phyloP scores from a whole-genome alignment of 2,888 invertebrate genomes.

The Hermaeophaga mercurialis region DNA sequence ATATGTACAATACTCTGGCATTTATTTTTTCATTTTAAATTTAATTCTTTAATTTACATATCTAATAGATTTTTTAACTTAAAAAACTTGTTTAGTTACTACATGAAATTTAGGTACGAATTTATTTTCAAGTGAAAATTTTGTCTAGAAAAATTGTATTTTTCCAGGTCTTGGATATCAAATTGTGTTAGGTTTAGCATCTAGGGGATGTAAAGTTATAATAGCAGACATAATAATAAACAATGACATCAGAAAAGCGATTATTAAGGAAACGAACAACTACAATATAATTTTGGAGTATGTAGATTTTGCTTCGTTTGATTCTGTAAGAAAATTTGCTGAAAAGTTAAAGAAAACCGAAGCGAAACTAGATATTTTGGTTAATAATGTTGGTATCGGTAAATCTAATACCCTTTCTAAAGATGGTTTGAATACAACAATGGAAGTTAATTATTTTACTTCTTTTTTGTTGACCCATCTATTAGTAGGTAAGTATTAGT shows the following conservation, averaged over 20 bases:
- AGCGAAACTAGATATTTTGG: slow-evolving; percentile 63
- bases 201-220: slow-evolving; percentile 61
- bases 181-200: slow-evolving; percentile 56
- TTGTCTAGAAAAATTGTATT: too few species aligned
- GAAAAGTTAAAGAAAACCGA: slow-evolving; percentile 61
- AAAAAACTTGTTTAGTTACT: too few species aligned
- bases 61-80: too few species aligned
- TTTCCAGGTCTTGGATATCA: slow-evolving; percentile 56
- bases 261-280: slow-evolving; percentile 49
- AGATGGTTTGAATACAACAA: slow-evolving; percentile 67
- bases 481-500: slow-evolving; percentile 60
- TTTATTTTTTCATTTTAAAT: too few species aligned
- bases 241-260: slow-evolving; percentile 41
- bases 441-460: slow-evolving; percentile 73
- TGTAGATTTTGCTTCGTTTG: slow-evolving; percentile 62
- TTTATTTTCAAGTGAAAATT: too few species aligned
- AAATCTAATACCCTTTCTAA: slow-evolving; percentile 56
- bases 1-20: too few species aligned
- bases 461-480: slow-evolving; percentile 72
- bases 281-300: slow-evolving; percentile 54
- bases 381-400: slow-evolving; percentile 67
- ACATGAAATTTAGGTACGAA: too few species aligned
- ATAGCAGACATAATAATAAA: slow-evolving; percentile 55
- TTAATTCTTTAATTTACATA: too few species aligned
- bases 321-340: slow-evolving; percentile 65